Evolutionary conservation across 2,797 vertebrate species (phyloP), one percentile per base, ranked within the genome.

Genomic region (Takifugu rubripes): DNA sequence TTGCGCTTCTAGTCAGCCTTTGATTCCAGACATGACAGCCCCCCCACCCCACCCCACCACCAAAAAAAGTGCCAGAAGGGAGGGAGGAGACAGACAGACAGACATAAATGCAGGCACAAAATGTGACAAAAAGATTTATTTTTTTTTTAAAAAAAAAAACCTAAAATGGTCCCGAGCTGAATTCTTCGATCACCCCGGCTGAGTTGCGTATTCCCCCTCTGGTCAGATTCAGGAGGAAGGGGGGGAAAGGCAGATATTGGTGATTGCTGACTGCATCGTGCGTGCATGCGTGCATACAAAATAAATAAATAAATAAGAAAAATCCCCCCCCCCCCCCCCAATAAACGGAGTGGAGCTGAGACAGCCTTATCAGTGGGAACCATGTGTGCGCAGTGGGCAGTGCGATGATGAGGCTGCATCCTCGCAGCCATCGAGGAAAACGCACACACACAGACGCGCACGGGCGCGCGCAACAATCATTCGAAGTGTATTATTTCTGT

Each of bases 401-500:
- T n/a, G 44, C 17, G 44, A 46, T 46, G 44, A 46, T 46, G 42
- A 16, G 11, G 44, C 44, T 46, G 44, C 44, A 46, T 46, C 44
- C 44, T 17, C 44, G 44, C 44, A n/a, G 44, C 44, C 44, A 21
- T 46, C 17, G 44, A 64, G 36, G 36, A 46, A 40, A 40, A 14
- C 36, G 10, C 36, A 14, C 36, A 12, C 10, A 36, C 33, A 36
- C 33, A 12, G 9, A 36, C 33, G 7, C 33, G 21, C 33, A 36
- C 33, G 12, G 9, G 2, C 36, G 36, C 36, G 36, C 12, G 36
- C 36, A 40, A 40, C 36, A 40, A 40, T 40, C 55, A 52, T 59
- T 44, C 50, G 54, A 65, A 60, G 50, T 33, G 65, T 65, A 52
- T 70, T 59, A 73, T 63, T 77, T 79, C 72, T 77, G 78, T 77